phyloP scores from a whole-genome alignment of 1,140 invertebrate species.

The Uloborus diversus region DNA sequence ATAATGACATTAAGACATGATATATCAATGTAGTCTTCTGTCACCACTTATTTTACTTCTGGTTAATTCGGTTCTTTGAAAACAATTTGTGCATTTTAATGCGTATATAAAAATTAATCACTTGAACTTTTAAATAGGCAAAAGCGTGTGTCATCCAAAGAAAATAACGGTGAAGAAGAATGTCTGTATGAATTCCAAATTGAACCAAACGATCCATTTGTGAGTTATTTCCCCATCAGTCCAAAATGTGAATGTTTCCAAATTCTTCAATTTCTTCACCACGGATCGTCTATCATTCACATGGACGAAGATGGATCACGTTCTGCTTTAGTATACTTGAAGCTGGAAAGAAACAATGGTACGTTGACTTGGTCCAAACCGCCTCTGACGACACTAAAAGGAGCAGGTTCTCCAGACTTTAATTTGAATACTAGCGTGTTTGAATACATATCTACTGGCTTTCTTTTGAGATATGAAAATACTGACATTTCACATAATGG shows the following conservation, averaged over 20 bases:
- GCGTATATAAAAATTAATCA: no score
- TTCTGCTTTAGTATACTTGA: slow-evolving; percentile 78
- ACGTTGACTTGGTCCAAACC: slow-evolving; percentile 88
- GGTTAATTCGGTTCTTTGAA: no score
- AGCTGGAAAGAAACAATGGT: slow-evolving; percentile 84
- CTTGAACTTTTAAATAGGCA: no score
- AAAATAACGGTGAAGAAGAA: slow-evolving; percentile 31
- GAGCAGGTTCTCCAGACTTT: slow-evolving; percentile 67
- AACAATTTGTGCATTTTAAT: no score
- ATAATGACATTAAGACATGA: no score
- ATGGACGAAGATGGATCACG: slow-evolving; percentile 80
- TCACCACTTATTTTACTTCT: no score
- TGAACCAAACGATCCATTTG: slow-evolving; percentile 83
- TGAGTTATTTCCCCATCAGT: slow-evolving; percentile 80
- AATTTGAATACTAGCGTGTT: slow-evolving; percentile 73
- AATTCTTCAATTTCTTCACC: slow-evolving; percentile 77
- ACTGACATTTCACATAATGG: slow-evolving; percentile 71
- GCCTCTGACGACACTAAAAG: slow-evolving; percentile 77
- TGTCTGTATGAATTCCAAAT: slow-evolving; percentile 65
- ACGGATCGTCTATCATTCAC: slow-evolving; percentile 85
- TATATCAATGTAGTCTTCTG: no score
- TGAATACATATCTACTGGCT: slow-evolving; percentile 69
- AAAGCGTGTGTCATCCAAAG: background rate
- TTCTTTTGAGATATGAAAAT: slow-evolving; percentile 69
- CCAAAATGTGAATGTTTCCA: slow-evolving; percentile 43